These are phyloP conservation scores for Coptotermes formosanus DNA, from an alignment of 1,140 invertebrate species.

Conservation along the genomic window DNA sequence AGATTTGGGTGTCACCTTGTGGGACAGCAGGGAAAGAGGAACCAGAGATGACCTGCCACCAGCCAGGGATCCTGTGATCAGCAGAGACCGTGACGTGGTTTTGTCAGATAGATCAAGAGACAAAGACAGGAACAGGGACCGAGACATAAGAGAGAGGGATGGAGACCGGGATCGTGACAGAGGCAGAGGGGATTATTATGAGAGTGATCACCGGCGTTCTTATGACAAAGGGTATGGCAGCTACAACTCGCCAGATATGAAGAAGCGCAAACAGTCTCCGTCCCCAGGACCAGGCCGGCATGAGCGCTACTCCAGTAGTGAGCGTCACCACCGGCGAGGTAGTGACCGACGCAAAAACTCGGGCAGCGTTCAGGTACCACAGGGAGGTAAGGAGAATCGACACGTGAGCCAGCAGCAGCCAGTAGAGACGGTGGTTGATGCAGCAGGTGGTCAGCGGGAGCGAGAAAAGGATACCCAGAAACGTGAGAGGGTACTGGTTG, in stretches of 20 bases:
- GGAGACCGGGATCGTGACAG: conserved; percentile 11
- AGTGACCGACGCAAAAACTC: conserved; percentile 21
- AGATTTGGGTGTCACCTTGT: not conserved
- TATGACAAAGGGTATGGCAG: not conserved
- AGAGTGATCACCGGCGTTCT: not conserved
- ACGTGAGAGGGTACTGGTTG: conserved; percentile 28
- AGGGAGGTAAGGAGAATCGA: conserved; percentile 19
- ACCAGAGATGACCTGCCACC: not conserved
- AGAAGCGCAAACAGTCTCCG: conserved; percentile 21
- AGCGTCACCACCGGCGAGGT: conserved; percentile 13
- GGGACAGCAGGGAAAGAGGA: not conserved
- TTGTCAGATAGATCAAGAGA: conserved; percentile 6
- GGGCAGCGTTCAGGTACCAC: not conserved
- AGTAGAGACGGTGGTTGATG: conserved; percentile 9
- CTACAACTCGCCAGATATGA: conserved; percentile 26
- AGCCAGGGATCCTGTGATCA: not conserved
- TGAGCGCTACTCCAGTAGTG: conserved; percentile 18
- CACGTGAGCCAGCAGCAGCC: conserved; percentile 22
- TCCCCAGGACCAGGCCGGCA: not conserved
- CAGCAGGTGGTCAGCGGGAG: conserved; percentile 17
- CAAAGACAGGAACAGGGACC: not conserved
- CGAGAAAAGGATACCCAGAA: conserved; percentile 26
- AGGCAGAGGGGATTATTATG: conserved; percentile 21
- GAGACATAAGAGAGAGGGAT: not conserved
- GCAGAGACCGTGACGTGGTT: not conserved